A percentile compares a stretch with the other conserved stretches of the same genome.
phyloP scores from a whole-genome alignment of 2,888 invertebrate species.

The Sinhomidia bicolor region DNA sequence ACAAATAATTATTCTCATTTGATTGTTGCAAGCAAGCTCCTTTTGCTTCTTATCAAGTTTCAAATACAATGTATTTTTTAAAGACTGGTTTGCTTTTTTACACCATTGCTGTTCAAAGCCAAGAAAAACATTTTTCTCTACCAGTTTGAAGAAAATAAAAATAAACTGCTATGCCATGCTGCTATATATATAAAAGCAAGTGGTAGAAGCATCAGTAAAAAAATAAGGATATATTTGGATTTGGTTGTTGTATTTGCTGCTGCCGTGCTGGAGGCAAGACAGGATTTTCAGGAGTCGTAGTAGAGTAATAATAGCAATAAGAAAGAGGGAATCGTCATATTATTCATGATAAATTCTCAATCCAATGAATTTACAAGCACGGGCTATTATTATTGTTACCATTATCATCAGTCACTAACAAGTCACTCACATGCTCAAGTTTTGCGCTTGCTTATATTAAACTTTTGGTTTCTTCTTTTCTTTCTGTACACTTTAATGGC shows the following conservation, averaged over 20 bases:
- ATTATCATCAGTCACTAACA: conserved; percentile 11
- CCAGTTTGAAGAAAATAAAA: background rate
- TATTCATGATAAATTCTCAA: background rate
- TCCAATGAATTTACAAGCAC: conserved; percentile 19
- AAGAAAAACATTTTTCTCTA: background rate
- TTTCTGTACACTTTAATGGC: no score
- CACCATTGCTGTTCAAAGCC: background rate
- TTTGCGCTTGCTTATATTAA: no score
- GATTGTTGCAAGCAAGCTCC: background rate
- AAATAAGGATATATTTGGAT: conserved; percentile 2
- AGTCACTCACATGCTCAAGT: no score
- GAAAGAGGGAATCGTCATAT: background rate
- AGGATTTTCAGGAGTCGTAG: conserved; percentile 37
- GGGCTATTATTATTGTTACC: conserved; percentile 43
- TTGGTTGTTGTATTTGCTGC: no score
- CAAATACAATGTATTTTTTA: background rate
- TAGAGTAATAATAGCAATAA: no score
- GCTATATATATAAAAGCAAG: no score
- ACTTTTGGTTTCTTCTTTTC: no score
- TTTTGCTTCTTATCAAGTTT: background rate
- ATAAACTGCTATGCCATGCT: no score
- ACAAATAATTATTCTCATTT: background rate
- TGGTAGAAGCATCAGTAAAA: background rate
- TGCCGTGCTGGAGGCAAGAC: conserved; percentile 65
- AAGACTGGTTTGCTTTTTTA: background rate